Percentiles rank a stretch among this genome's conserved stretches.
Conservation (phyloP, 2,888 invertebrate species). For the Acleris literana region DNA sequence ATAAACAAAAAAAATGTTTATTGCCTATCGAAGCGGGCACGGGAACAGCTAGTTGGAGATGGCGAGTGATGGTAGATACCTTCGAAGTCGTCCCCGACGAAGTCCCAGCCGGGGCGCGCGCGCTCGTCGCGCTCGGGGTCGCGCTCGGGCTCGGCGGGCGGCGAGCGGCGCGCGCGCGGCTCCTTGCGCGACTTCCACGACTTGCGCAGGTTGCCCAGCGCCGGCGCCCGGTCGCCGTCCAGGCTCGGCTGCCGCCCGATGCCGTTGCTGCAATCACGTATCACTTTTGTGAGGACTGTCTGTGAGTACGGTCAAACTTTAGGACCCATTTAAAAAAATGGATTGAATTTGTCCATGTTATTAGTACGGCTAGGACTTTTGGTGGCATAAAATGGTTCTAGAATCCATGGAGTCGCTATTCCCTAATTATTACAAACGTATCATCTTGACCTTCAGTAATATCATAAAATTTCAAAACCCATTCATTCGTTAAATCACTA, state of each 20-base stretch:
- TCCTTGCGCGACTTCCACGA: constrained; percentile 82
- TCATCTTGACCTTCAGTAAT: too few relatives aligned
- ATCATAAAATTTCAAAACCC: too few relatives aligned
- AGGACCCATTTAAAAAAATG: background rate
- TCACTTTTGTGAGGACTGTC: background rate
- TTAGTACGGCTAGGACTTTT: too few relatives aligned
- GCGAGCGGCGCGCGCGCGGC: constrained; percentile 72
- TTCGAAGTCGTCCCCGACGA: constrained; percentile 92
- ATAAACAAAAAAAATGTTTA: too few relatives aligned
- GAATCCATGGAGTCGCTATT: too few relatives aligned
- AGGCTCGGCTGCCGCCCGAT: constrained; percentile 64
- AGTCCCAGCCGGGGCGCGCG: constrained; percentile 85
- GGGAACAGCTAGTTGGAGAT: too few relatives aligned
- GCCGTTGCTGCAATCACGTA: constrained; percentile 60
- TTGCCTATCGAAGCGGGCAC: too few relatives aligned
- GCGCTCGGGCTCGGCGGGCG: constrained; percentile 68
- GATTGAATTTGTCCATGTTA: too few relatives aligned
- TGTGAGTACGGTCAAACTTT: too few relatives aligned
- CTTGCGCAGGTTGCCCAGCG: constrained; percentile 72
- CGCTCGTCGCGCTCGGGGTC: constrained; percentile 62
- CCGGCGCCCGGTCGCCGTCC: constrained; percentile 69
- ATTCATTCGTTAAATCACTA: too few relatives aligned
- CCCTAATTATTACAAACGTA: too few relatives aligned
- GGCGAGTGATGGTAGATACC: constrained; percentile 44
- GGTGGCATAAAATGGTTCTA: too few relatives aligned